Base-by-base conservation (phyloP, 2,113 vertebrate genomes). In the Entelurus aequoreus region DNA sequence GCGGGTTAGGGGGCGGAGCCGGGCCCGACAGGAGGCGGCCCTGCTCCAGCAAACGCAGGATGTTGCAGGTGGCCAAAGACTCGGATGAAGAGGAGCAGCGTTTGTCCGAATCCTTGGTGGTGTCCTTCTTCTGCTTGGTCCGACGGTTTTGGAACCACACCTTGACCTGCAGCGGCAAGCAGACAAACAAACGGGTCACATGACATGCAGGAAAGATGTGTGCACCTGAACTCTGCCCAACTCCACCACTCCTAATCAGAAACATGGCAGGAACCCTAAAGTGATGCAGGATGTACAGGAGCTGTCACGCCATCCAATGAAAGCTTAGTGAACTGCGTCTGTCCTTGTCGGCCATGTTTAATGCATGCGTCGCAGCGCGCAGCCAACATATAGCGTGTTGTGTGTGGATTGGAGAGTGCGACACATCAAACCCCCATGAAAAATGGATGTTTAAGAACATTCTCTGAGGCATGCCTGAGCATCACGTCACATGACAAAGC, bases 81-180 rank as follows among this genome's bases (percentile, higher is more conserved):
- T 96, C 93, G 0, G 95, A 94, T 0, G 83, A 85, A 73, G 91
- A 70, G 1, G 90, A 84, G 1, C 89, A 83, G 19, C 88, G 91
- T 69, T 94, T 95, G 85, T 97, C 95, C 1, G 91, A 90, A 81
- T 98, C 94, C 82, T 92, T 91, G 84, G 92, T 96, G 87, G 94
- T 96, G 88, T 98, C 94, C 77, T 98, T 98, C 86, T 98, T 98
- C 91, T 97, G 95, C 75, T 98, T 98, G 76, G 96, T 98, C 66
- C 95, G 93, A 1, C 95, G 93, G 79, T 98, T 97, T 84, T 98
- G 95, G 87, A 97, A 97, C 95, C 95, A 98, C 49, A 96, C 94
- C 74, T 97, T 98, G 36, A 97, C 95, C 95, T 97, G 90, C 6
- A 51, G 60, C 54, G 5, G 1, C 58, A 63, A 8, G 47, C 47